Percentiles rank a stretch among this genome's conserved stretches.
Conservation (phyloP, 1,140 invertebrate species). For the Cydia pomonella region DNA sequence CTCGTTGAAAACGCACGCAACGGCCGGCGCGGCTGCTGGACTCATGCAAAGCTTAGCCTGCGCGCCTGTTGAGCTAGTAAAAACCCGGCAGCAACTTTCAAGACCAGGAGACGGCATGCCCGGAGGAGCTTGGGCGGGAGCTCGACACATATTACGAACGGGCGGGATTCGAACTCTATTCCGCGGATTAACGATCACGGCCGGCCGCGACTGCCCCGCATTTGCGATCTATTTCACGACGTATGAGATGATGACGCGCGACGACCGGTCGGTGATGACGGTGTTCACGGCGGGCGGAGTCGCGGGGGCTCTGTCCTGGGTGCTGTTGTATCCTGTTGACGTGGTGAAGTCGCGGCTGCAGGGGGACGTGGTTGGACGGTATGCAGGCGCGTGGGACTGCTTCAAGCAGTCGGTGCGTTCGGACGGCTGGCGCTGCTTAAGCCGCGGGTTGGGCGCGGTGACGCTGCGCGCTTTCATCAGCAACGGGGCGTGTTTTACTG, state of each 20-base stretch:
- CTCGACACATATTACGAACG: conserved; percentile 82
- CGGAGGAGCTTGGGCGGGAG: conserved; percentile 80
- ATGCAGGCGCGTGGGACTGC: conserved; percentile 87
- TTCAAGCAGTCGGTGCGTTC: conserved; percentile 83
- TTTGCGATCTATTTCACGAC: conserved; percentile 82
- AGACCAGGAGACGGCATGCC: conserved; percentile 60
- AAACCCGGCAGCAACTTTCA: conserved; percentile 89
- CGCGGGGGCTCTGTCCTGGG: conserved; percentile 92
- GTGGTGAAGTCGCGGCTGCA: conserved; percentile 94
- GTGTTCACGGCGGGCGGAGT: conserved; percentile 90
- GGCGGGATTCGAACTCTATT: conserved; percentile 87
- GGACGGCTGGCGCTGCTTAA: conserved; percentile 87
- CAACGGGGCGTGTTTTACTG: conserved; percentile 95
- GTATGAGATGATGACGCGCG: conserved; percentile 86
- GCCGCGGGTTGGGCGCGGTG: conserved; percentile 88
- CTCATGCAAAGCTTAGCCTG: conserved; percentile 90
- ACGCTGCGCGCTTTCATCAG: conserved; percentile 93
- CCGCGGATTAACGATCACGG: conserved; percentile 88
- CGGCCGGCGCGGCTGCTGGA: conserved; percentile 88
- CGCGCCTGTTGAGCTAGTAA: conserved; percentile 93
- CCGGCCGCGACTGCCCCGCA: conserved; percentile 87
- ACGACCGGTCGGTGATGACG: conserved; percentile 72
- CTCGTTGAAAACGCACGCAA: conserved; percentile 84
- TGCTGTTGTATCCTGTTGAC: conserved; percentile 92
- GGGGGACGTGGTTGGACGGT: conserved; percentile 85